Evolutionary conservation across 1,140 invertebrate genomes (phyloP), one percentile per base, ranked within the genome.

Genomic region (Thaumatotibia leucotreta): DNA sequence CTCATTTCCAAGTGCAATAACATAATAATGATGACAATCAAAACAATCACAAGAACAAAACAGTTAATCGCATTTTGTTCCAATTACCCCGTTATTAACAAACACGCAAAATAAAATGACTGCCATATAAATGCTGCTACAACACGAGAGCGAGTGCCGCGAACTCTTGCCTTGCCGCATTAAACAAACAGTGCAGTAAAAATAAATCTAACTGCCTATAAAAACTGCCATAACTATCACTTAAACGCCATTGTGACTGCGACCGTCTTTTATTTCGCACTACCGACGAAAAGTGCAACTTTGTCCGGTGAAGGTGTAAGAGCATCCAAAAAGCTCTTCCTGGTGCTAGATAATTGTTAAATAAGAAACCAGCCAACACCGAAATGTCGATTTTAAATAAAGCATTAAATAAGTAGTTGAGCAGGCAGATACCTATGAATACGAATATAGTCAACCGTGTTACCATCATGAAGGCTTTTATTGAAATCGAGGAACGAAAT

Each of bases 191-290:
- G 77, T 82, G 85, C 84, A 83, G 86, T 92, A 91, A 92, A 92
- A 91, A 91, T 92, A 91, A 92, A 91, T 92, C 91, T 91, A 91
- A 91, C 87, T 89, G 89, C 89, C 91, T 86, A 92, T 91, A 92
- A 92, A 91, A 91, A 88, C 80, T 89, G 88, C 86, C 88, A 91
- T 91, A 91, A 91, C 89, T 91, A 91, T 91, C 88, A 91, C 89
- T 92, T 91, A 91, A 89, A 85, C 82, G 84, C 83, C 75, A 83
- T 90, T 89, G 83, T 90, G 76, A 72, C 76, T 69, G 65, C 68
- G 71, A 75, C 69, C 79, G 77, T 70, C 78, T 86, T 88, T 83
- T 87, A 87, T 86, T 78, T 84, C 65, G 61, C 73, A 66, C 67
- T 64, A 70, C 74, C 74, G 75, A 70, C 78, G 66, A 78, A 82